Conservation (phyloP, 1,140 invertebrate genomes). For the Nasonia vitripennis region DNA sequence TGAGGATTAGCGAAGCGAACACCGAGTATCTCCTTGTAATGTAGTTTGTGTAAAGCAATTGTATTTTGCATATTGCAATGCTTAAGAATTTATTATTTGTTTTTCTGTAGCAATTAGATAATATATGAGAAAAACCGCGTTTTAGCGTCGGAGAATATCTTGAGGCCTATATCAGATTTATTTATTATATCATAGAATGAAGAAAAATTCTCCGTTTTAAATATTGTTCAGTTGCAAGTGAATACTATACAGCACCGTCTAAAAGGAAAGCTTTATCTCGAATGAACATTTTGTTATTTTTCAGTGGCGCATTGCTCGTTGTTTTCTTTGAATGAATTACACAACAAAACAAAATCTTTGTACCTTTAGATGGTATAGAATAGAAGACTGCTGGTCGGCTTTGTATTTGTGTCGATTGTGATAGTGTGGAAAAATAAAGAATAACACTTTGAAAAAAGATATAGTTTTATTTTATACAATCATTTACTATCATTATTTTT, state of each 20-base stretch:
- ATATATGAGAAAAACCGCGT: conserved; percentile 38
- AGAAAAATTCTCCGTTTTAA: conserved; percentile 24
- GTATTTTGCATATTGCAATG: conserved; percentile 53
- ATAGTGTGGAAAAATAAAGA: conserved; percentile 55
- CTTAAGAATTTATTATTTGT: conserved; percentile 44
- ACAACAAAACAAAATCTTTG: conserved; percentile 37
- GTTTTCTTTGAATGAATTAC: conserved; percentile 48
- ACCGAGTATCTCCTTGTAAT: conserved; percentile 35
- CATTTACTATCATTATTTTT: too few species aligned
- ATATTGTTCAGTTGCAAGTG: conserved; percentile 28
- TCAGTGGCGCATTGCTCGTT: conserved; percentile 46
- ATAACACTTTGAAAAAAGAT: conserved; percentile 33
- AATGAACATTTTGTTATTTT: conserved; percentile 22
- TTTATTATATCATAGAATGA: conserved; percentile 39
- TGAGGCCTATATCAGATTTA: conserved; percentile 21
- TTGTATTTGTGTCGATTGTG: conserved; percentile 55
- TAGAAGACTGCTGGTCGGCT: conserved; percentile 58
- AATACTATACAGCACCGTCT: not conserved
- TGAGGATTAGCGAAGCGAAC: conserved; percentile 15
- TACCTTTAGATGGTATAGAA: conserved; percentile 49
- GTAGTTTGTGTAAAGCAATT: conserved; percentile 50
- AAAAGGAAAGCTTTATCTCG: conserved; percentile 3
- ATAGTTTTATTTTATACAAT: conserved; percentile 15
- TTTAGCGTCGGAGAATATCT: conserved; percentile 44
- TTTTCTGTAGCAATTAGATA: conserved; percentile 34